These are phyloP conservation scores for Polyodon spathula DNA, from an alignment of 2,113 vertebrate species.

Conservation along the genomic window DNA sequence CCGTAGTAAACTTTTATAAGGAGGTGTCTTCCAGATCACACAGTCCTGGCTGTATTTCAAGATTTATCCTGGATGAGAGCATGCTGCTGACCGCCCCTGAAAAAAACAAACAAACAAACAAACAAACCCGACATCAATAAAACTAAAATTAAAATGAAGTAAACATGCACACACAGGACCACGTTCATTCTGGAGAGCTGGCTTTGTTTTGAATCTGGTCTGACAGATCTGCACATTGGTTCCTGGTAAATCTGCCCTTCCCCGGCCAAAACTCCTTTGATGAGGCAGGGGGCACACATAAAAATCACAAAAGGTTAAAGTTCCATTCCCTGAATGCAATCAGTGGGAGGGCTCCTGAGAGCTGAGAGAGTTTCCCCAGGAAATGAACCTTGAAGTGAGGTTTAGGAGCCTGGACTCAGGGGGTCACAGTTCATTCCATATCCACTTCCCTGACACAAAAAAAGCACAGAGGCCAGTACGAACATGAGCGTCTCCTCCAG, in stretches of 20 bases:
- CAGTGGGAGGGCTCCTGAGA: neutral
- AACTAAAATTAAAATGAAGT: no score
- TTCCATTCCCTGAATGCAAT: neutral
- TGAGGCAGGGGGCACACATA: neutral
- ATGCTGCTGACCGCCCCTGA: no score
- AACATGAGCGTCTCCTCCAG: slow-evolving; percentile 18
- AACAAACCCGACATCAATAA: no score
- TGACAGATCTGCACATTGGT: neutral
- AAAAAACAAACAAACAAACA: no score
- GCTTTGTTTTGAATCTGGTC: neutral
- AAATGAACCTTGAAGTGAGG: slow-evolving; percentile 18
- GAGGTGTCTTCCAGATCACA: no score
- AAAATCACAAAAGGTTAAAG: neutral
- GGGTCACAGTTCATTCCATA: slow-evolving; percentile 26
- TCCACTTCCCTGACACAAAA: slow-evolving; percentile 26
- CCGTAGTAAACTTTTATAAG: no score
- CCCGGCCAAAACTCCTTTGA: neutral
- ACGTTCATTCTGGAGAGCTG: no score
- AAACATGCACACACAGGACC: no score
- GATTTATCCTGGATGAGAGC: no score
- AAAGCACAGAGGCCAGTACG: slow-evolving; percentile 16
- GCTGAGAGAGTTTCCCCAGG: slow-evolving; percentile 15
- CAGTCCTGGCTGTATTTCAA: no score
- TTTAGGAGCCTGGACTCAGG: neutral
- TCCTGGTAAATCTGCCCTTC: neutral